Percentiles rank a stretch among this genome's conserved stretches.
Conservation (phyloP, 1,140 invertebrate species). For the Aphelinus atriplicis region DNA sequence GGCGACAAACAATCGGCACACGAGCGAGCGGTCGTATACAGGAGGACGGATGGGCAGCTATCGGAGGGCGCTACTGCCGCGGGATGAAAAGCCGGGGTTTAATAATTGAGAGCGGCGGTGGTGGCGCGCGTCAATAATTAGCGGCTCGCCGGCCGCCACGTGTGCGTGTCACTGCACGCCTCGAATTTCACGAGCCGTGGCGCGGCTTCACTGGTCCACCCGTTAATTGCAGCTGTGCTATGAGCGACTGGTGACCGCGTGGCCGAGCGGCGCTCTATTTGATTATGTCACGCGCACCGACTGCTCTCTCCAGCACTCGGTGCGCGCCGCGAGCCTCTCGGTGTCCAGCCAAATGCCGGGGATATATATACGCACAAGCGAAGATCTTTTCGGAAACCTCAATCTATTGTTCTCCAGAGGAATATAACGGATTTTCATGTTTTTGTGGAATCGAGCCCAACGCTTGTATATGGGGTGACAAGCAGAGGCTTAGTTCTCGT, state of each 20-base stretch:
- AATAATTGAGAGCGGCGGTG: background rate
- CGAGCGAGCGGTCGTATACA: background rate
- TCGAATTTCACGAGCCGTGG: conserved; percentile 10
- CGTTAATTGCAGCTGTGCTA: conserved; percentile 14
- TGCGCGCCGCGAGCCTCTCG: too few relatives aligned
- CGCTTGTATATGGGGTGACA: too few relatives aligned
- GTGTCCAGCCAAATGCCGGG: too few relatives aligned
- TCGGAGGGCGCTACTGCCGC: background rate
- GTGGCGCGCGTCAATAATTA: background rate
- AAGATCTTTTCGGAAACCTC: too few relatives aligned
- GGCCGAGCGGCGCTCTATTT: conserved; percentile 32
- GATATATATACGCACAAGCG: too few relatives aligned
- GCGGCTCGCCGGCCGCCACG: background rate
- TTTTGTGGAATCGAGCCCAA: too few relatives aligned
- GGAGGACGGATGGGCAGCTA: background rate
- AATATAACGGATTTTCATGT: too few relatives aligned
- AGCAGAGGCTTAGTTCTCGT: too few relatives aligned
- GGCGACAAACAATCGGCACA: background rate
- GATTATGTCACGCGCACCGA: conserved; percentile 31
- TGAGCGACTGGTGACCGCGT: conserved; percentile 39
- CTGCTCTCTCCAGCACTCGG: background rate
- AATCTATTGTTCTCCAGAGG: too few relatives aligned
- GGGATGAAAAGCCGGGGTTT: background rate
- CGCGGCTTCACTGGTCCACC: background rate
- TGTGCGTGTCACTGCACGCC: background rate